Base-by-base conservation (phyloP, 2,113 vertebrate species). In the Peromyscus californicus region DNA sequence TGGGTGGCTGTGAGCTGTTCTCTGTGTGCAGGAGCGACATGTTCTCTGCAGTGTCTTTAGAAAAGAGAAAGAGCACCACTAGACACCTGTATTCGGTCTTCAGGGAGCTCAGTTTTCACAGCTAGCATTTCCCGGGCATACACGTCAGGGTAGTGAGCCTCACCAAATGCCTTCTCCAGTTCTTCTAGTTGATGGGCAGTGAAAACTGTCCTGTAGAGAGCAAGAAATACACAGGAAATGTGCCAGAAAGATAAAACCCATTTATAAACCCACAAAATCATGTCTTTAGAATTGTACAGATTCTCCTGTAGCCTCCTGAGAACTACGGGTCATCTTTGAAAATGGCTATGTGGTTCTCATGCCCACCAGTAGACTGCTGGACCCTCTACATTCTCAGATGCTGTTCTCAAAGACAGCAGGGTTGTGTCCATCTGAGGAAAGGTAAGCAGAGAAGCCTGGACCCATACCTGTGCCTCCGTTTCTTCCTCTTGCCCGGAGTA, bases 71-170 rank as follows among this genome's bases (percentile, higher is more conserved):
- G 36, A 24, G 13, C 42, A 72, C n/a, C 13, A 42, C 74, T 31
- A 24, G 39, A 84, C 95, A 99, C 99, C 99, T 99, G 99, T 98
- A 99, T 99, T 17, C 99, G 97, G 98, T 99, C 99, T 98, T 99
- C 99, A 0, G 99, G 99, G 57, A 99, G 98, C 97, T 99, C 99
- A 0, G 99, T 99, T 98, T 99, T 99, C 99, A 99, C 97, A 0
- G 99, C 99, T 85, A 99, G 98, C 99, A 99, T 99, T 99, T 99
- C 99, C 90, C 99, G 98, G 57, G 99, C 99, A 1, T 99, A 99
- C 1, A 99, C 99, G 3, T 99, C 99, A 0, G 99, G 99, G 79
- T 99, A 99, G 92, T 99, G 99, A 1, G 99, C 99, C 94, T 99
- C 99, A 0, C 99, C 99, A 93, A 99, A 99, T 0, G 99, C 99